Evolutionary conservation across 2,888 invertebrate genomes (phyloP).

Genomic region (Nowickia ferox): DNA sequence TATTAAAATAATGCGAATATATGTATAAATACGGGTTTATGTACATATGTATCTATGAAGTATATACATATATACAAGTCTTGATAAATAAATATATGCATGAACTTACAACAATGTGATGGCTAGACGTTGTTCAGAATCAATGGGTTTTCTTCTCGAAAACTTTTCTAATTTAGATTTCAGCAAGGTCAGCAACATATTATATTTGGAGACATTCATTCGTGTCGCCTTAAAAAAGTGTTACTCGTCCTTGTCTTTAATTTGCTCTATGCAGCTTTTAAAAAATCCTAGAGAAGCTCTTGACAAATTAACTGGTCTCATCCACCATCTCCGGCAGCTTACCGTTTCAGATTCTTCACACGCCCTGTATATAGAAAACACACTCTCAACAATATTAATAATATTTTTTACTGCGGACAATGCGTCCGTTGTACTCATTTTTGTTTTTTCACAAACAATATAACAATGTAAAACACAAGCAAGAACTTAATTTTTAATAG

Average conservation of each 20-base stretch:
- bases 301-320: slow-evolving; percentile 35
- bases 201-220: slow-evolving; percentile 25
- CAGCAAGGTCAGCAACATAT: slow-evolving; percentile 24
- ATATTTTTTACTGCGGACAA: slow-evolving; percentile 6
- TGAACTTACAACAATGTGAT: slow-evolving; percentile 9
- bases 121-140: slow-evolving; percentile 13
- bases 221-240: slow-evolving; percentile 17
- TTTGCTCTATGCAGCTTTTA: slow-evolving; percentile 14
- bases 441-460: slow-evolving; percentile 6
- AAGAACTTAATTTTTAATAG: no score
- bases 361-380: slow-evolving; percentile 9
- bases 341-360: slow-evolving; percentile 10
- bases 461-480: not conserved
- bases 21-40: no score
- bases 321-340: slow-evolving; percentile 20
- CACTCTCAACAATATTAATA: slow-evolving; percentile 15
- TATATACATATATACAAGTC: not conserved
- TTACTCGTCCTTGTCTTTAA: slow-evolving; percentile 18
- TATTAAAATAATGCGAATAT: not conserved
- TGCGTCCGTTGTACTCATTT: not conserved
- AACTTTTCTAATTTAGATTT: slow-evolving; percentile 18
- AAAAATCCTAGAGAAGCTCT: slow-evolving; percentile 16
- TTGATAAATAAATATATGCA: not conserved
- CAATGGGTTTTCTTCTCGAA: slow-evolving; percentile 29
- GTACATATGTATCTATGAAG: no score